phyloP scores from a whole-genome alignment of 2,113 vertebrate genomes.

The Amphiprion percula region DNA sequence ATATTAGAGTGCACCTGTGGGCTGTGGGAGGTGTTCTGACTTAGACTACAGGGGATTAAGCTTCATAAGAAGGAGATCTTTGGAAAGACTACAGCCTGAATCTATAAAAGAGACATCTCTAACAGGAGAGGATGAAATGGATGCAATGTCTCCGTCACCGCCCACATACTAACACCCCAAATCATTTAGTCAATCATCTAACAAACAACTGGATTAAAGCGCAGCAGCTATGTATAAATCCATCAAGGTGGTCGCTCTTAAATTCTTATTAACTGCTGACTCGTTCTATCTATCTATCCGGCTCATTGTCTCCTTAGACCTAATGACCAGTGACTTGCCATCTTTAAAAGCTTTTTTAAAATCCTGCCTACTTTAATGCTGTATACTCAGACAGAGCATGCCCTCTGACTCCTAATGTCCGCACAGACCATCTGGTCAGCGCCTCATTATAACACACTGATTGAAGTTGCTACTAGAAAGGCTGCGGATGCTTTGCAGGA shows the following conservation, averaged over 20 bases:
- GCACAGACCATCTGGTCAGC: not conserved
- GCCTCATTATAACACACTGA: constrained; percentile 50
- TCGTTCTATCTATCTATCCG: too few relatives aligned
- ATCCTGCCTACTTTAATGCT: constrained; percentile 3
- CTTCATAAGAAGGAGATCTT: constrained; percentile 7
- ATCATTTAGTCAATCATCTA: not conserved
- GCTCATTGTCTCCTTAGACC: too few relatives aligned
- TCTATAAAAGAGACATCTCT: not conserved
- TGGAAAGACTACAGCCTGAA: not conserved
- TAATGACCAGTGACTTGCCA: too few relatives aligned
- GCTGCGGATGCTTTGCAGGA: constrained; percentile 15
- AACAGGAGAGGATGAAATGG: constrained; percentile 3
- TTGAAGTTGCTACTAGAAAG: constrained; percentile 23
- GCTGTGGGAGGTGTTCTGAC: not conserved
- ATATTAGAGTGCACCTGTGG: constrained; percentile 11
- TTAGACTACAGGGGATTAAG: constrained; percentile 23
- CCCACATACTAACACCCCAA: not conserved
- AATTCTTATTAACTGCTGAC: too few relatives aligned
- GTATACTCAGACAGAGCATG: constrained; percentile 17
- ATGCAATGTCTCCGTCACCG: constrained; percentile 5
- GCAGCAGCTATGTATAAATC: not conserved
- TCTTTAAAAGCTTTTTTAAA: not conserved
- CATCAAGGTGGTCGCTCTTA: not conserved
- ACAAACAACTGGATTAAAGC: not conserved
- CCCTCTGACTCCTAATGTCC: constrained; percentile 39